These are phyloP conservation scores for Blastomussa wellsi DNA, from an alignment of 92 coral and sea anemone species.

Conservation along the genomic window DNA sequence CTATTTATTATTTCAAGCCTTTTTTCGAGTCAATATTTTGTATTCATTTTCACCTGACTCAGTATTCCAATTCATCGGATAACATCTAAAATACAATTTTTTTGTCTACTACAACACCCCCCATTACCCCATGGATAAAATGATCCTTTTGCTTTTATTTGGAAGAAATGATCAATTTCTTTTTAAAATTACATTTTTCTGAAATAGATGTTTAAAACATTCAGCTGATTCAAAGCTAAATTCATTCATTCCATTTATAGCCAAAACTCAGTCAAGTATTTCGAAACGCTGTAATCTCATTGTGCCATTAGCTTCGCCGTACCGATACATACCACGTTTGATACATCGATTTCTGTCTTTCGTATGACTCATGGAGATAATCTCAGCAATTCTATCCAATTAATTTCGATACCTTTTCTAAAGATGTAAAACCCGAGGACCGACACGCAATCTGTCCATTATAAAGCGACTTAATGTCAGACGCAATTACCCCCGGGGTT, in stretches of 20 bases:
- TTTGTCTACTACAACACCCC: neutral
- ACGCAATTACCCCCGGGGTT: no score
- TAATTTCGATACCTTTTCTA: neutral
- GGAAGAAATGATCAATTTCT: neutral
- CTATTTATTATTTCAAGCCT: neutral
- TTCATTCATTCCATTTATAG: neutral
- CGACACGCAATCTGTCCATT: neutral
- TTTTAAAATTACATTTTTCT: neutral
- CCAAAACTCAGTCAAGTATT: neutral
- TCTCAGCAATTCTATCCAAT: neutral
- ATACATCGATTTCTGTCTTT: neutral
- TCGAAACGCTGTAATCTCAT: neutral
- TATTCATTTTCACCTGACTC: no score
- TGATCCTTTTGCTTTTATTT: neutral
- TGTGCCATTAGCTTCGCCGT: neutral
- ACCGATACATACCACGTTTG: neutral
- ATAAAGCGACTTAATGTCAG: neutral
- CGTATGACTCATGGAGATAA: neutral
- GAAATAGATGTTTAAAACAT: neutral
- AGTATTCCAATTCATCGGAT: neutral
- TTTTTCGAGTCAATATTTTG: no score
- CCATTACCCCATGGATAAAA: neutral
- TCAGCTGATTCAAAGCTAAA: neutral
- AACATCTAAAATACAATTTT: neutral
- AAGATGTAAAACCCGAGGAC: neutral